phyloP scores from a whole-genome alignment of 2,797 vertebrate species.

The Fringilla coelebs region DNA sequence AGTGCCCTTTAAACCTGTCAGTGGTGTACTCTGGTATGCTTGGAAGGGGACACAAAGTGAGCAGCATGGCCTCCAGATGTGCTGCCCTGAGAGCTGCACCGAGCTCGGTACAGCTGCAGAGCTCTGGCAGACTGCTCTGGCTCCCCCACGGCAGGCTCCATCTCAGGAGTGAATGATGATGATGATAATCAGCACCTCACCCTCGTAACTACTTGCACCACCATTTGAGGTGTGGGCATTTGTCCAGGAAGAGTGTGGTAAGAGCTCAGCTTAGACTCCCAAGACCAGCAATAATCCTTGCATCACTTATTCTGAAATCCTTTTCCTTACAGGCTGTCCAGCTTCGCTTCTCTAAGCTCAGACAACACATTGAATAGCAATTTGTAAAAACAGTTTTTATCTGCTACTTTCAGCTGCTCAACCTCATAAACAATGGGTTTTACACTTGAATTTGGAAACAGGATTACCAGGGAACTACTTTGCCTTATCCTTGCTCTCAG shows the following conservation, averaged over 20 bases:
- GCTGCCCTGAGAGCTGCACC: background rate
- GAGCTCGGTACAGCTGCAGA: background rate
- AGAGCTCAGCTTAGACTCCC: background rate
- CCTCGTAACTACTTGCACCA: background rate
- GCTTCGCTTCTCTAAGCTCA: background rate
- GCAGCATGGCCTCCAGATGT: background rate
- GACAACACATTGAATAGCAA: background rate
- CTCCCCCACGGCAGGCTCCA: rapidly evolving
- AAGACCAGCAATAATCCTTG: background rate
- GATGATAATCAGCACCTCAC: background rate
- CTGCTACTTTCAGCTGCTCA: background rate
- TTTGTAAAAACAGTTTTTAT: background rate
- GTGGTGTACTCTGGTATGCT: background rate
- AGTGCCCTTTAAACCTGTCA: background rate
- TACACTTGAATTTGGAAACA: background rate
- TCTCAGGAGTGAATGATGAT: background rate
- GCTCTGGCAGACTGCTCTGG: background rate
- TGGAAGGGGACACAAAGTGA: background rate
- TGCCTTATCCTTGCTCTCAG: background rate
- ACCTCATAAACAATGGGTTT: background rate
- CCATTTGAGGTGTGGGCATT: background rate
- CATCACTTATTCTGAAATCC: background rate
- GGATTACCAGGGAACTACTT: background rate
- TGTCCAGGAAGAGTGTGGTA: background rate
- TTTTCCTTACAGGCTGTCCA: background rate